Percentiles rank a stretch among this genome's conserved stretches.
These are phyloP conservation scores for Phorcus lineatus DNA, from an alignment of 2,888 invertebrate species.

Conservation along the genomic window DNA sequence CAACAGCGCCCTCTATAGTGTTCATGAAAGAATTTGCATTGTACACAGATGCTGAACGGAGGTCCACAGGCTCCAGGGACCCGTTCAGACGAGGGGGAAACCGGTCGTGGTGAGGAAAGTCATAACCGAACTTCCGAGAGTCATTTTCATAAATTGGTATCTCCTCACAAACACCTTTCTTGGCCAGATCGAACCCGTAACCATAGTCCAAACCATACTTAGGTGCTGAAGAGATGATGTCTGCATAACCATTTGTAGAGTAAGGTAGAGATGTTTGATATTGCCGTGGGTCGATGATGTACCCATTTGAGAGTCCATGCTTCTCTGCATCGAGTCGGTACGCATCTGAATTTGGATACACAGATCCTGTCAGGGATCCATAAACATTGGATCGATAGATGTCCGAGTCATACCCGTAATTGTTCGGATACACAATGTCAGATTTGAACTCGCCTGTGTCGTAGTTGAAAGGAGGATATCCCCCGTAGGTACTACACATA, in stretches of 20 bases:
- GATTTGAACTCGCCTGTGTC: slow-evolving; percentile 67
- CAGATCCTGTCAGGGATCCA: slow-evolving; percentile 55
- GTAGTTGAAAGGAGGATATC: slow-evolving; percentile 63
- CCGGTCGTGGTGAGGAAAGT: slow-evolving; percentile 51
- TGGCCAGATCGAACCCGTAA: slow-evolving; percentile 71
- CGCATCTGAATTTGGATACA: slow-evolving; percentile 61
- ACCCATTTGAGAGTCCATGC: slow-evolving; percentile 69
- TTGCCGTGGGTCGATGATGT: slow-evolving; percentile 71
- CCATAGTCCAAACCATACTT: slow-evolving; percentile 73
- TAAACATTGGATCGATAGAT: slow-evolving; percentile 64
- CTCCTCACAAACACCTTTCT: slow-evolving; percentile 70
- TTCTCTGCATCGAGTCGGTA: slow-evolving; percentile 67
- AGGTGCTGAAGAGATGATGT: slow-evolving; percentile 64
- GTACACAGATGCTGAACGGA: slow-evolving; percentile 61
- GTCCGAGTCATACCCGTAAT: slow-evolving; percentile 67
- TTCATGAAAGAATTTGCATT: slow-evolving; percentile 53
- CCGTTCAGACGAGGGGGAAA: slow-evolving; percentile 64
- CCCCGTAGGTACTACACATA: slow-evolving; percentile 65
- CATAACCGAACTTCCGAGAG: slow-evolving; percentile 65
- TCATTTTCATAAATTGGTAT: slow-evolving; percentile 61
- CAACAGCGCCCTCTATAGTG: slow-evolving; percentile 53
- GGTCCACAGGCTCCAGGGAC: slow-evolving; percentile 63
- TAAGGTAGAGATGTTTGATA: slow-evolving; percentile 71
- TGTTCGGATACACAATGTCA: slow-evolving; percentile 70
- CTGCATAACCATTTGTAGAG: slow-evolving; percentile 70